Evolutionary conservation across 2,888 invertebrate species (phyloP).

Genomic region (Tubulanus polymorphus): DNA sequence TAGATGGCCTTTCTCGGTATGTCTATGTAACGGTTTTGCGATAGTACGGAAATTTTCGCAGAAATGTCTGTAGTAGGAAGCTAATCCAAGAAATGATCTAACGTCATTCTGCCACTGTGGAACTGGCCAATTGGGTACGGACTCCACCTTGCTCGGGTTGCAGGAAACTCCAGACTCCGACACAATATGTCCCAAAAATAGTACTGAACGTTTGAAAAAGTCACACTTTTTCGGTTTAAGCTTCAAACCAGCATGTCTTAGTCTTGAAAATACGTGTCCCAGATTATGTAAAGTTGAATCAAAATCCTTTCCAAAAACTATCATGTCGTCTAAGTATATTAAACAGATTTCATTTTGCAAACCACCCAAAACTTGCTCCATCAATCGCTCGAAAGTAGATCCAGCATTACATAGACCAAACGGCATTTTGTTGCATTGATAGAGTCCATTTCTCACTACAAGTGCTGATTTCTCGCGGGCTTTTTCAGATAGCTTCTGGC

Average conservation of each 20-base stretch:
- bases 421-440: neutral
- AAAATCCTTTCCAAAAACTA: neutral
- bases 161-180: slow-evolving; percentile 1
- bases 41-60: neutral
- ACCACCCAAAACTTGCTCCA: too few relatives aligned
- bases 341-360: neutral
- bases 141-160: slow-evolving; percentile 3
- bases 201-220: slow-evolving; percentile 3
- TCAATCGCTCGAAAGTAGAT: too few relatives aligned
- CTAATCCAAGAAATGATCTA: slow-evolving; percentile 5
- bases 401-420: neutral
- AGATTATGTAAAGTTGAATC: slow-evolving; percentile 4
- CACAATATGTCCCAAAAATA: slow-evolving; percentile 11
- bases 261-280: slow-evolving; percentile 4
- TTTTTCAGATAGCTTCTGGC: slow-evolving; percentile 9
- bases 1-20: neutral
- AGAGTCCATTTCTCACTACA: neutral
- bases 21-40: slow-evolving; percentile 3
- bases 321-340: neutral
- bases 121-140: neutral
- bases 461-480: slow-evolving; percentile 1
- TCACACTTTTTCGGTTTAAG: slow-evolving; percentile 11
- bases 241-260: slow-evolving; percentile 4
- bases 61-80: slow-evolving; percentile 4
- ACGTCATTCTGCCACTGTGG: neutral